phyloP scores from a whole-genome alignment of 2,888 invertebrate genomes.

The Priocnemis perturbator region DNA sequence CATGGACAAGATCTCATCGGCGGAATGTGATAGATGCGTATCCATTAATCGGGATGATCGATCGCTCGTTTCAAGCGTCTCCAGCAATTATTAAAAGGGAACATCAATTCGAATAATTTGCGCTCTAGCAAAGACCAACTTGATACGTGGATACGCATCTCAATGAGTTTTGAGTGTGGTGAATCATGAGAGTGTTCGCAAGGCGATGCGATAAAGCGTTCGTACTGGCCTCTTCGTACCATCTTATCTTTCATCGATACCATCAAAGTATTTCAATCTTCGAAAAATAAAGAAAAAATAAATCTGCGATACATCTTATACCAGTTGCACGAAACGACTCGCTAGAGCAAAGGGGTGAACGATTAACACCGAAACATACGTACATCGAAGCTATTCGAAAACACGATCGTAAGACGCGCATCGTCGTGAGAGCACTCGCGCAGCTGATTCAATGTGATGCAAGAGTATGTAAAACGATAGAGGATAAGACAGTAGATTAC shows the following conservation, averaged over 20 bases:
- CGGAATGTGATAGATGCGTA: slow-evolving; percentile 45
- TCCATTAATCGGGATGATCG: slow-evolving; percentile 31
- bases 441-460: slow-evolving; percentile 26
- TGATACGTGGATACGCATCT: slow-evolving; percentile 52
- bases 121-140: too few species aligned
- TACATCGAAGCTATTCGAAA: too few species aligned
- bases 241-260: background rate
- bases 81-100: too few species aligned
- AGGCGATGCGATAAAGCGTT: slow-evolving; percentile 16
- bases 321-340: too few species aligned
- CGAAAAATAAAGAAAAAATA: too few species aligned
- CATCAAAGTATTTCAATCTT: too few species aligned
- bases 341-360: too few species aligned
- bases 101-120: slow-evolving; percentile 2
- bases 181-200: slow-evolving; percentile 35
- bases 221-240: too few species aligned
- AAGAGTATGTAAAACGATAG: slow-evolving; percentile 44
- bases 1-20: slow-evolving; percentile 55
- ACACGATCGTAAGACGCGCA: background rate
- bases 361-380: too few species aligned
- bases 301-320: too few species aligned
- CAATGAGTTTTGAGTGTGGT: slow-evolving; percentile 36
- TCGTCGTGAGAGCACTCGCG: slow-evolving; percentile 34
- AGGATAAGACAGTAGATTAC: slow-evolving; percentile 62
- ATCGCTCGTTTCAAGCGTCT: too few species aligned